Evolutionary conservation across 2,888 invertebrate genomes (phyloP).

Genomic region (Limenitis arthemis): DNA sequence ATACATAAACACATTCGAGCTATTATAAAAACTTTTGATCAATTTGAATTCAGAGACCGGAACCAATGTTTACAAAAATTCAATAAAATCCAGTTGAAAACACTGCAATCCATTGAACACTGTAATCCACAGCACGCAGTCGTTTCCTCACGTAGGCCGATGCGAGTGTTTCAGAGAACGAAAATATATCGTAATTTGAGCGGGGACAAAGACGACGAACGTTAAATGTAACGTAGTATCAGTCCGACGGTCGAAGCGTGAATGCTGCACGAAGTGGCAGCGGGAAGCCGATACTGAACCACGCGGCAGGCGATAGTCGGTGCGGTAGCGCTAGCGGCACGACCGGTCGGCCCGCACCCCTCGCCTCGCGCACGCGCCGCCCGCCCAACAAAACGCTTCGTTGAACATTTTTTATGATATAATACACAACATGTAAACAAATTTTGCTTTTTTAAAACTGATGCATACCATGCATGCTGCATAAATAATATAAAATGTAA

Average conservation of each 20-base stretch:
- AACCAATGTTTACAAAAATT: conserved; percentile 11
- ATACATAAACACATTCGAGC: conserved; percentile 8
- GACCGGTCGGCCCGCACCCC: conserved; percentile 38
- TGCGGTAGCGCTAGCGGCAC: conserved; percentile 26
- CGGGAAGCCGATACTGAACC: conserved; percentile 22
- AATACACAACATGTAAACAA: conserved; percentile 49
- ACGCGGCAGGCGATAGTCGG: conserved; percentile 25
- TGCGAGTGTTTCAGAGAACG: conserved; percentile 36
- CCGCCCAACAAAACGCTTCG: conserved; percentile 46
- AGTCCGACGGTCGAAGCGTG: conserved; percentile 51
- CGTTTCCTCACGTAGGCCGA: conserved; percentile 30
- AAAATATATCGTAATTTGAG: conserved; percentile 50
- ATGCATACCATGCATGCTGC: conserved; percentile 32
- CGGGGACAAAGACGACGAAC: conserved; percentile 48
- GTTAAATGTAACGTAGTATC: conserved; percentile 32
- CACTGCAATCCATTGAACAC: conserved; percentile 68
- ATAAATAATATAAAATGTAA: conserved; percentile 18
- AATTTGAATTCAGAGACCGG: conserved; percentile 4
- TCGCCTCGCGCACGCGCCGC: conserved; percentile 50
- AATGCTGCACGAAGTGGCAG: conserved; percentile 47
- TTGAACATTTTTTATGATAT: conserved; percentile 44
- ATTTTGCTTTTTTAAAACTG: conserved; percentile 48
- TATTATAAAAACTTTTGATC: conserved; percentile 2
- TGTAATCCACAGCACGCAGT: conserved; percentile 56
- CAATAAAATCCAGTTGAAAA: conserved; percentile 38